Evolutionary conservation across 2,113 vertebrate species (phyloP), one percentile per base, ranked within the genome.

Genomic region (Rousettus leschenaultii): DNA sequence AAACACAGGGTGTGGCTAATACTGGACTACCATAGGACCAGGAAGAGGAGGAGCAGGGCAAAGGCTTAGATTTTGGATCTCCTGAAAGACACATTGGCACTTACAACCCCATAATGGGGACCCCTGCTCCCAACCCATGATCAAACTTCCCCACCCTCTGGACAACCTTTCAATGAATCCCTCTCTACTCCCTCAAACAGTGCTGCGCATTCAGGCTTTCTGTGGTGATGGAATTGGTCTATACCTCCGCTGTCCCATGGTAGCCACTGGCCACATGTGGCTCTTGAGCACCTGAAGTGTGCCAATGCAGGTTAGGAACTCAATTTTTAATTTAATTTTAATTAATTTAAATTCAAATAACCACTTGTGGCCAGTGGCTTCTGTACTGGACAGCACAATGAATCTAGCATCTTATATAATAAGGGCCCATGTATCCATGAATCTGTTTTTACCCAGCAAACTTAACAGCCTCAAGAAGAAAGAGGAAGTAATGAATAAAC

Each of bases 401-500:
- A 35, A 51, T 53, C 22, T 16, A 9, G 68, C 82, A 53, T 55
- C 40, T 68, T 68, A 66, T 61, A 70, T 4, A 22, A 18, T 24
- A n/a, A 79, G 4, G 35, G 6, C 5, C 57, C 61, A 59, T 14
- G 18, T 2, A 18, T 24, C 45, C 53, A 16, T 15, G 26, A 33
- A 43, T 73, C 28, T 84, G 61, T 48, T 87, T 77, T 84, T n/a
- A 59, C 35, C n/a, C 68, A 43, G 28, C 14, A 73, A 79, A 77
- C 6, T 24, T 59, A 38, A 19, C 21, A 78, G 61, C n/a, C 51
- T 35, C 35, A 6, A 83, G 38, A 5, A 26, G 40, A 55, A 22
- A 74, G 45, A 45, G 10, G 45, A 45, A 48, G 24, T 35, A 28
- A 87, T 2, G 15, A 73, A 33, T 57, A 85, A 35, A 18, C 43